Conservation (phyloP, 2,888 invertebrate genomes). For the Drosophila crucigera region DNA sequence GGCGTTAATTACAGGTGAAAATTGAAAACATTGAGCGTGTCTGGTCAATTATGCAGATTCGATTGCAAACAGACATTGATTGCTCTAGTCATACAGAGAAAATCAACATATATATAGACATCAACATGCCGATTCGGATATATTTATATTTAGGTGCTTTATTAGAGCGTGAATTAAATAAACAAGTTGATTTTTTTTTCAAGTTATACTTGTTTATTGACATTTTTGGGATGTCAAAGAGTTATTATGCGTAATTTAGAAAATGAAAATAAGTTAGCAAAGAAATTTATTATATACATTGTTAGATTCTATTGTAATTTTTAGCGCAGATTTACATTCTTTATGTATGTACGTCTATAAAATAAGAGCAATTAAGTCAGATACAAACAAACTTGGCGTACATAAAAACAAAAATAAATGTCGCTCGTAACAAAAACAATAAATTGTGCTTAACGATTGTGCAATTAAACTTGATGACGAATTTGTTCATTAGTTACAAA, state of each 20-base stretch:
- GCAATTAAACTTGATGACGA: conserved; percentile 33
- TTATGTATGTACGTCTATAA: not conserved
- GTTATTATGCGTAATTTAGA: not conserved
- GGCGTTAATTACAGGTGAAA: conserved; percentile 77
- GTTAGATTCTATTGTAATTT: not conserved
- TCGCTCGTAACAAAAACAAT: conserved; percentile 18
- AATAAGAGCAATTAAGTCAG: not conserved
- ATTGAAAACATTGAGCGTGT: conserved; percentile 74
- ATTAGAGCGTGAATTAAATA: conserved; percentile 72
- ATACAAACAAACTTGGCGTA: not conserved
- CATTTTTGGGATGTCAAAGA: not conserved
- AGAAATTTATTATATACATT: not conserved
- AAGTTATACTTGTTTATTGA: conserved; percentile 32
- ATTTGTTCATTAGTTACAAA: conserved; percentile 13
- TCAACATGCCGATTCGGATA: not conserved
- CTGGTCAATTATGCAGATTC: conserved; percentile 70
- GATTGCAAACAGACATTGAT: conserved; percentile 59
- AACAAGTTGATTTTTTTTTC: conserved; percentile 27
- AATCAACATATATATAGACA: conserved; percentile 5
- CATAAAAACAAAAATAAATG: not conserved
- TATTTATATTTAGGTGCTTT: conserved; percentile 65
- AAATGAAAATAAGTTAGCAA: not conserved
- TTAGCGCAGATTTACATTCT: not conserved
- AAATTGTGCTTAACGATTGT: conserved; percentile 24
- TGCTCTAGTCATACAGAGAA: conserved; percentile 9